Conservation (phyloP, 1,140 invertebrate species). For the Lethrus apterus region DNA sequence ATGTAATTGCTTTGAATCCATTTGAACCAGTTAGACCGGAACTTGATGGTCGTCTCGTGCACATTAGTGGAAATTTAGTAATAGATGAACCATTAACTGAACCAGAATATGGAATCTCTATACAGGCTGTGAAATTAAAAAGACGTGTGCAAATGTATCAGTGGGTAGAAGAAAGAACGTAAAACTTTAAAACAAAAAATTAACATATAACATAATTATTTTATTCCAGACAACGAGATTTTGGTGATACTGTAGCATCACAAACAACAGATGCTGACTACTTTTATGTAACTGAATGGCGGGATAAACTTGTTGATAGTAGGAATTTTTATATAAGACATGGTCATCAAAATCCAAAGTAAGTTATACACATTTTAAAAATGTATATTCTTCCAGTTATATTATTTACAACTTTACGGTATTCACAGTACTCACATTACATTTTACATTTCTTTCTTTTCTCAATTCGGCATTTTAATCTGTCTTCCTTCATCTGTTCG, state of each 20-base stretch:
- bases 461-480: no score
- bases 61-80: conserved; percentile 63
- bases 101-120: conserved; percentile 46
- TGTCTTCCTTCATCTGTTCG: no score
- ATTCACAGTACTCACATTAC: no score
- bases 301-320: conserved; percentile 72
- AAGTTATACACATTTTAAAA: no score
- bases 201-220: conserved; percentile 12
- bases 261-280: conserved; percentile 41
- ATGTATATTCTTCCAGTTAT: no score
- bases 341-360: conserved; percentile 72
- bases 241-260: conserved; percentile 31
- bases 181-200: conserved; percentile 18
- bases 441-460: no score
- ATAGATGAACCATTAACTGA: conserved; percentile 76
- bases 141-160: conserved; percentile 73
- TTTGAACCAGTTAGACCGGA: conserved; percentile 49
- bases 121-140: conserved; percentile 42
- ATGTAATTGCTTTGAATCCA: conserved; percentile 50
- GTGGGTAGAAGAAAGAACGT: conserved; percentile 76
- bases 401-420: no score
- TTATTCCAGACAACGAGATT: conserved; percentile 35
- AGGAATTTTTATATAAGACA: conserved; percentile 62
- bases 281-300: conserved; percentile 75
- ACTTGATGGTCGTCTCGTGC: conserved; percentile 68